Evolutionary conservation across 2,888 invertebrate genomes (phyloP).

Genomic region (Sarcophaga subvicina): DNA sequence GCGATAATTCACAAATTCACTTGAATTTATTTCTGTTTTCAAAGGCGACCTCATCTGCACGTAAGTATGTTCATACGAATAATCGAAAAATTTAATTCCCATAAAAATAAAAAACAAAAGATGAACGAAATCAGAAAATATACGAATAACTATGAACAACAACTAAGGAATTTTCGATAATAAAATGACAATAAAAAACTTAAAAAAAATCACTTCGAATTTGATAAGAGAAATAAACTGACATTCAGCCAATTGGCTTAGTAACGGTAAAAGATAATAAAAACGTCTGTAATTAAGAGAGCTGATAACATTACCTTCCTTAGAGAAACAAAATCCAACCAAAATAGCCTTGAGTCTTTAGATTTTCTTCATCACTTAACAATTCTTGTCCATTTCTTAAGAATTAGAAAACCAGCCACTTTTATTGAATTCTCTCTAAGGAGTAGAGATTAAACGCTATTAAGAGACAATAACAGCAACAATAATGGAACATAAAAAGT

Average conservation of each 20-base stretch:
- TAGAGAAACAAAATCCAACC: neutral
- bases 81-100: constrained; percentile 40
- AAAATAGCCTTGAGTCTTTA: neutral
- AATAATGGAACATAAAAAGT: neutral
- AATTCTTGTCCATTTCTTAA: no score
- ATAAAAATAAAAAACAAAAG: constrained; percentile 4
- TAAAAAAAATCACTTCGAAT: constrained; percentile 6
- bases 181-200: neutral
- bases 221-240: constrained; percentile 21
- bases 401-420: no score
- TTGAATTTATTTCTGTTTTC: neutral
- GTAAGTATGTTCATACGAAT: neutral
- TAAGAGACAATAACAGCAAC: constrained; percentile 33
- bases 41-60: neutral
- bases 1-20: neutral
- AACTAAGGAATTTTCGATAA: constrained; percentile 41
- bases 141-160: neutral
- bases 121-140: constrained; percentile 6
- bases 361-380: no score
- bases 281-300: constrained; percentile 4
- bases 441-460: constrained; percentile 33
- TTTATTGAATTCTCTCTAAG: neutral
- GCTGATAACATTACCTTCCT: neutral
- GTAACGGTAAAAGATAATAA: constrained; percentile 43
- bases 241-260: neutral